These are phyloP conservation scores for Seriola dumerili DNA, from an alignment of 2,113 vertebrate species.

Conservation along the genomic window DNA sequence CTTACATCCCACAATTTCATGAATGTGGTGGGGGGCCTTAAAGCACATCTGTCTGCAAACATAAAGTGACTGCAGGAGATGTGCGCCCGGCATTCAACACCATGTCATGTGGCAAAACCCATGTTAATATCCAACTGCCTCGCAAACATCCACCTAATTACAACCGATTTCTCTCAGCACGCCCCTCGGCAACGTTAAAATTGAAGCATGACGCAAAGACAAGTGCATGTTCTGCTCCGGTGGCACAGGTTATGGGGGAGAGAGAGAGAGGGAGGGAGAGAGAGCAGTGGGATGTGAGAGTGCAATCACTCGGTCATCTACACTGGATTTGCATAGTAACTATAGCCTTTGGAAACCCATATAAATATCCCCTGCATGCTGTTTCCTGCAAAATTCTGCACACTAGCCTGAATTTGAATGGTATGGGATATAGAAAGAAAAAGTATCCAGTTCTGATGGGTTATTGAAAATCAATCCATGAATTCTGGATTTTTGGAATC, in stretches of 20 bases:
- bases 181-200: constrained; percentile 63
- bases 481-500: constrained; percentile 1
- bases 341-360: constrained; percentile 45
- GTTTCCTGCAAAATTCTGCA: constrained; percentile 15
- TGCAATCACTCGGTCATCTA: constrained; percentile 52
- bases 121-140: constrained; percentile 70
- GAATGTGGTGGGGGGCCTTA: constrained; percentile 14
- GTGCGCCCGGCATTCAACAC: constrained; percentile 45
- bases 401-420: constrained; percentile 33
- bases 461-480: constrained; percentile 7
- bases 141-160: constrained; percentile 75
- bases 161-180: constrained; percentile 67
- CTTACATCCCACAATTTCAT: constrained; percentile 14
- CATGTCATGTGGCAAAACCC: constrained; percentile 46
- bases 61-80: constrained; percentile 62
- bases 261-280: constrained; percentile 21
- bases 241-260: constrained; percentile 61
- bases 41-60: constrained; percentile 71
- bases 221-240: constrained; percentile 71
- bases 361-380: constrained; percentile 18
- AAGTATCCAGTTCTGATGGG: not conserved
- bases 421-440: constrained; percentile 15
- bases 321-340: constrained; percentile 57
- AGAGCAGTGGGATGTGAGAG: constrained; percentile 30
- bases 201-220: constrained; percentile 69